Percentiles rank a stretch among this genome's conserved stretches.
These are phyloP conservation scores for Hydrolagus colliei DNA, from an alignment of 2,797 vertebrate species.

Conservation along the genomic window DNA sequence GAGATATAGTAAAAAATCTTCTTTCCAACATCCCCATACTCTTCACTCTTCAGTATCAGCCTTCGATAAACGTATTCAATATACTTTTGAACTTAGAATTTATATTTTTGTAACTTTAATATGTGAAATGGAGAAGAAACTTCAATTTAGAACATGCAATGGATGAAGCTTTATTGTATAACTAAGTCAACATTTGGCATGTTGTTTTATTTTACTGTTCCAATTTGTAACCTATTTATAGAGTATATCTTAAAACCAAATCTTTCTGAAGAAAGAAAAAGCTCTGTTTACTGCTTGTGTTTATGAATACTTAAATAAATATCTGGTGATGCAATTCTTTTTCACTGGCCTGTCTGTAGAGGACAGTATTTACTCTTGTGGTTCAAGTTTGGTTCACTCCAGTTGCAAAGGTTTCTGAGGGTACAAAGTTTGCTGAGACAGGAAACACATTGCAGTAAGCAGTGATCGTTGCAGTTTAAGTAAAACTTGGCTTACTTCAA, in stretches of 20 bases:
- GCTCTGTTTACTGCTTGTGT: background rate
- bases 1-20: too few relatives aligned
- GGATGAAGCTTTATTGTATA: background rate
- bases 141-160: background rate
- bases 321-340: background rate
- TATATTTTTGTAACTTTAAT: background rate
- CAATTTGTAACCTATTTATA: background rate
- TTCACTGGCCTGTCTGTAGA: background rate
- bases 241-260: background rate
- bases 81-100: background rate
- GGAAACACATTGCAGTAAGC: background rate
- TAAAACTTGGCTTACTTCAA: background rate
- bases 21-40: too few relatives aligned
- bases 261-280: background rate
- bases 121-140: background rate
- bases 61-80: too few relatives aligned
- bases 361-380: background rate
- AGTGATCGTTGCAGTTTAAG: background rate
- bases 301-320: background rate
- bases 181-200: background rate
- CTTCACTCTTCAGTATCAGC: too few relatives aligned
- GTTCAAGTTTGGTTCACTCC: background rate
- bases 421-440: background rate
- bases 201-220: background rate
- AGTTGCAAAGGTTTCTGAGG: background rate